Percentiles rank a stretch among this genome's conserved stretches.
phyloP scores from a whole-genome alignment of 1,140 invertebrate species.

The Drosophila micromelanica region DNA sequence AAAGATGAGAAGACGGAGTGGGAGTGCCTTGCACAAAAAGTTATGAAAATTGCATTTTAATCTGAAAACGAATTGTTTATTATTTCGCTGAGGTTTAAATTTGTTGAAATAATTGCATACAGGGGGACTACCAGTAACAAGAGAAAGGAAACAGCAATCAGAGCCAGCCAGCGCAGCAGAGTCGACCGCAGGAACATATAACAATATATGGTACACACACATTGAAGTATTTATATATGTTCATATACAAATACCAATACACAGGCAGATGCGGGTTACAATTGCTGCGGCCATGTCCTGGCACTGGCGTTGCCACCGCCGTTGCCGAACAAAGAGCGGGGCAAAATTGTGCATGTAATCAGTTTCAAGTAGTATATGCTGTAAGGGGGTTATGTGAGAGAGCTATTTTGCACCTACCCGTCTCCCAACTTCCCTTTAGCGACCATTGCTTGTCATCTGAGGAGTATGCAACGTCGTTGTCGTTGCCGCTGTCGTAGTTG shows the following conservation, averaged over 20 bases:
- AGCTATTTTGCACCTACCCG: constrained; percentile 62
- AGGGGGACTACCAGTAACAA: constrained; percentile 28
- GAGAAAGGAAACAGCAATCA: constrained; percentile 70
- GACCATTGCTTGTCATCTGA: constrained; percentile 66
- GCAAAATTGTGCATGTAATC: constrained; percentile 82
- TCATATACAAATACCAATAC: constrained; percentile 40
- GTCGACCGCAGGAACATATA: constrained; percentile 57
- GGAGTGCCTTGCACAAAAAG: constrained; percentile 68
- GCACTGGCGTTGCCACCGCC: constrained; percentile 44
- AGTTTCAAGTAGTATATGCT: constrained; percentile 67
- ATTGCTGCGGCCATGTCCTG: constrained; percentile 48
- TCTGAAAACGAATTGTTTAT: constrained; percentile 83
- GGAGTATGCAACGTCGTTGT: constrained; percentile 76
- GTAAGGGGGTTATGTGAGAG: constrained; percentile 63
- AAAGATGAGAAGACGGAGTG: background rate
- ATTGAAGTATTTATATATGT: constrained; percentile 4
- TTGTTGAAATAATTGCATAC: constrained; percentile 81
- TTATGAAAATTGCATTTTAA: constrained; percentile 83
- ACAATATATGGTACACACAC: constrained; percentile 49
- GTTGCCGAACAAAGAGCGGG: constrained; percentile 71
- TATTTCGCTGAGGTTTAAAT: constrained; percentile 83
- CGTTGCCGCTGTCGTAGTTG: constrained; percentile 55
- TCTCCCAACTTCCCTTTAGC: background rate
- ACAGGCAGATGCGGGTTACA: constrained; percentile 39
- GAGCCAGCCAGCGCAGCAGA: constrained; percentile 60